phyloP scores from a whole-genome alignment of 2,888 invertebrate species.

The Mylabris sibirica region DNA sequence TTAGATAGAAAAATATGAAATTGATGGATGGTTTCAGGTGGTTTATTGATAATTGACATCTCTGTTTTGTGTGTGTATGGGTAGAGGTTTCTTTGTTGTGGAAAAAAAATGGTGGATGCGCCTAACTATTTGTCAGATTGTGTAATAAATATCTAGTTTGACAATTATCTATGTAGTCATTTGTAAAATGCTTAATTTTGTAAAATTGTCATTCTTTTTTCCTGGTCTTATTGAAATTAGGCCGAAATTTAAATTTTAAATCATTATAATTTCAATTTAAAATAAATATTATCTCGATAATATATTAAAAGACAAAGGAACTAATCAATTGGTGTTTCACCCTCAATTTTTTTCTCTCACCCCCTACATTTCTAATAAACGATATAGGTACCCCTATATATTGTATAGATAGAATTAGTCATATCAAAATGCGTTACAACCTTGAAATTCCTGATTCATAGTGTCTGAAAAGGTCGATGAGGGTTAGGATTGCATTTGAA shows the following conservation, averaged over 20 bases:
- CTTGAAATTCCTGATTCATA: constrained; percentile 7
- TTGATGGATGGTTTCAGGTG: neutral
- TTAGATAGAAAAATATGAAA: constrained; percentile 3
- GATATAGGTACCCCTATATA: neutral
- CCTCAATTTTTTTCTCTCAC: neutral
- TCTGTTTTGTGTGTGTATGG: neutral
- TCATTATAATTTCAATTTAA: no score
- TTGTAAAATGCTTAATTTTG: no score
- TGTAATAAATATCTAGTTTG: neutral
- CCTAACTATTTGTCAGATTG: neutral
- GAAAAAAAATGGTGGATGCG: neutral
- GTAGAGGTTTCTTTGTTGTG: neutral
- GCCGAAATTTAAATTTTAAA: no score
- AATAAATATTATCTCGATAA: neutral
- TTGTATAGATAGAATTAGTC: neutral
- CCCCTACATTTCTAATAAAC: neutral
- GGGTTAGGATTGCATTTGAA: constrained; percentile 4
- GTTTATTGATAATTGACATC: neutral
- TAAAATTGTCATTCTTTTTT: no score
- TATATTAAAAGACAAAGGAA: neutral
- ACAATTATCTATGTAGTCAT: neutral
- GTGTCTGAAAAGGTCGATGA: neutral
- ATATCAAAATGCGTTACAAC: neutral
- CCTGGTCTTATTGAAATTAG: no score
- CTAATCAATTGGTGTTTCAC: neutral